Conservation (phyloP, 2,113 vertebrate species). For the Notothenia rossii region DNA sequence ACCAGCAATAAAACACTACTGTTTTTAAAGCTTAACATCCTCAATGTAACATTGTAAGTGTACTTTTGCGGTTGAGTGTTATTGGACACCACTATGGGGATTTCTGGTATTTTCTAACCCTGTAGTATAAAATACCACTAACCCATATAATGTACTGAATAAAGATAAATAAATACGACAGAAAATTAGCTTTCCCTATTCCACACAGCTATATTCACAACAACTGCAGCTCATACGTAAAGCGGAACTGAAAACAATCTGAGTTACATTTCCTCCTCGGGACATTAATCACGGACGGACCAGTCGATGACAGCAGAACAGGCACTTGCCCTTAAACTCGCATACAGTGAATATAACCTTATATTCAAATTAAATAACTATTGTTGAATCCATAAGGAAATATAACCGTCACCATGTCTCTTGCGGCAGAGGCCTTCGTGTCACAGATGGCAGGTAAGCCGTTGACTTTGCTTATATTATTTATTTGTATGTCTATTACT, state of each 20-base stretch:
- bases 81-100: not conserved
- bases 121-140: too few species aligned
- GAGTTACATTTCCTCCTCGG: not conserved
- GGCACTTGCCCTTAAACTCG: constrained; percentile 72
- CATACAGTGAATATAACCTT: not conserved
- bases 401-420: constrained; percentile 75
- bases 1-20: not conserved
- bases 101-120: too few species aligned
- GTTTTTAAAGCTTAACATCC: not conserved
- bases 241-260: constrained; percentile 33
- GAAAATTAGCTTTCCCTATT: too few species aligned
- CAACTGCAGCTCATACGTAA: not conserved
- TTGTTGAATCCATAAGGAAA: not conserved
- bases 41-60: too few species aligned
- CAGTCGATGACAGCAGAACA: constrained; percentile 24
- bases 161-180: not conserved
- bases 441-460: constrained; percentile 85
- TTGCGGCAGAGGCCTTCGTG: constrained; percentile 85
- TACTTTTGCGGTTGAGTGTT: not conserved
- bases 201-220: not conserved
- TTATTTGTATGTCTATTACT: not conserved
- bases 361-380: too few species aligned
- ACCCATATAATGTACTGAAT: not conserved
- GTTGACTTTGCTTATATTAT: not conserved
- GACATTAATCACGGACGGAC: constrained; percentile 44